Conservation (phyloP, 2,888 invertebrate genomes). For the Drosophila flavopinicola region DNA sequence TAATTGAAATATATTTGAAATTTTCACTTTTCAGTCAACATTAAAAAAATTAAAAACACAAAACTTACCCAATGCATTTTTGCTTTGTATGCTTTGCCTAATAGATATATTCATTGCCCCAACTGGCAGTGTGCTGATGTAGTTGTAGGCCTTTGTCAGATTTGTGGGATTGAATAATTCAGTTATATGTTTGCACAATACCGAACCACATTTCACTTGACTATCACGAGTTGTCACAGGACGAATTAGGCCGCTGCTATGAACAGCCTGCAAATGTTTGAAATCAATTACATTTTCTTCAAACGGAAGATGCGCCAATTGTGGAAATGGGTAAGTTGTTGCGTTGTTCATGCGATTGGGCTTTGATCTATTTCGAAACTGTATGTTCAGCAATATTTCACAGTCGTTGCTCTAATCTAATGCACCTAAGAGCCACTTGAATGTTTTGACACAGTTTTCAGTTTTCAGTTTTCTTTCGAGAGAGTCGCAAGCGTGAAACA, state of each 20-base stretch:
- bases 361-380: conserved; percentile 24
- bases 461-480: conserved; percentile 23
- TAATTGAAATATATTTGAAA: background rate
- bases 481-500: conserved; percentile 23
- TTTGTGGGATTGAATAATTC: conserved; percentile 92
- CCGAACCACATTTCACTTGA: conserved; percentile 85
- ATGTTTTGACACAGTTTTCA: conserved; percentile 55
- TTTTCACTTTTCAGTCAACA: too few relatives aligned
- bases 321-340: background rate
- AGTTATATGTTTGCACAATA: conserved; percentile 89
- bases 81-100: conserved; percentile 90
- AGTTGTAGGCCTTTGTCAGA: conserved; percentile 91
- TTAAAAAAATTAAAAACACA: too few relatives aligned
- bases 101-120: conserved; percentile 94
- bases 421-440: conserved; percentile 58
- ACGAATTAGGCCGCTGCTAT: conserved; percentile 78
- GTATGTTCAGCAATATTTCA: conserved; percentile 30
- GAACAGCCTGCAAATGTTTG: conserved; percentile 73
- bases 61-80: conserved; percentile 92
- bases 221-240: conserved; percentile 81
- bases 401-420: conserved; percentile 27
- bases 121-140: conserved; percentile 91
- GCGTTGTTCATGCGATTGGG: background rate
- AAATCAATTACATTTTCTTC: background rate
- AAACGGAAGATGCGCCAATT: background rate